These are phyloP conservation scores for Antedon bifida DNA, from an alignment of 35 echinoderm and acorn worm species.

Conservation along the genomic window DNA sequence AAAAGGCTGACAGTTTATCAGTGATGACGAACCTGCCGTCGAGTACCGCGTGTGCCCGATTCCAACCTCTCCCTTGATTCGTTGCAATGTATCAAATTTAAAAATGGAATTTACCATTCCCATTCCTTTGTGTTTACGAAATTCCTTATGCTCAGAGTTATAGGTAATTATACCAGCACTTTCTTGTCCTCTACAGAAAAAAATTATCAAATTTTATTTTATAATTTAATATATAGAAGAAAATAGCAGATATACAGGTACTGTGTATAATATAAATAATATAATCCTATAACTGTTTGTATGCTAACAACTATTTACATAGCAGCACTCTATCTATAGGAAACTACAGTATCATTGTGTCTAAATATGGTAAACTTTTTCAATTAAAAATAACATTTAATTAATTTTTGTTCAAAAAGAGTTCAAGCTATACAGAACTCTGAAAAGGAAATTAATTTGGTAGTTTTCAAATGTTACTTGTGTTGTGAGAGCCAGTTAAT, in stretches of 20 bases:
- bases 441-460: too few species aligned
- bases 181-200: conserved; percentile 65
- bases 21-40: conserved; percentile 51
- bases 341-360: too few species aligned
- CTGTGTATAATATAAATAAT: background rate
- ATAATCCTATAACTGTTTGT: background rate
- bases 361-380: too few species aligned
- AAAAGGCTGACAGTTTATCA: conserved; percentile 90
- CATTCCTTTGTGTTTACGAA: conserved; percentile 84
- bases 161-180: conserved; percentile 89
- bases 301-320: too few species aligned
- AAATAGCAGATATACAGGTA: background rate
- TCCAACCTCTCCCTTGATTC: conserved; percentile 66
- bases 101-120: conserved; percentile 81
- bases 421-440: too few species aligned
- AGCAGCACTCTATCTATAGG: too few species aligned
- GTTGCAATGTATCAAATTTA: conserved; percentile 42
- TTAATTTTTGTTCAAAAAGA: too few species aligned
- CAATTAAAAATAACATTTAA: too few species aligned
- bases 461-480: too few species aligned
- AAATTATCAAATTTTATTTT: background rate
- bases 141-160: conserved; percentile 20
- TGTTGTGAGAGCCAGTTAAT: too few species aligned
- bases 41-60: conserved; percentile 90
- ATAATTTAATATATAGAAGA: background rate